Percentiles rank a stretch among this genome's conserved stretches.
These are phyloP conservation scores for Trissolcus japonicus DNA, from an alignment of 2,888 invertebrate genomes.

Conservation along the genomic window DNA sequence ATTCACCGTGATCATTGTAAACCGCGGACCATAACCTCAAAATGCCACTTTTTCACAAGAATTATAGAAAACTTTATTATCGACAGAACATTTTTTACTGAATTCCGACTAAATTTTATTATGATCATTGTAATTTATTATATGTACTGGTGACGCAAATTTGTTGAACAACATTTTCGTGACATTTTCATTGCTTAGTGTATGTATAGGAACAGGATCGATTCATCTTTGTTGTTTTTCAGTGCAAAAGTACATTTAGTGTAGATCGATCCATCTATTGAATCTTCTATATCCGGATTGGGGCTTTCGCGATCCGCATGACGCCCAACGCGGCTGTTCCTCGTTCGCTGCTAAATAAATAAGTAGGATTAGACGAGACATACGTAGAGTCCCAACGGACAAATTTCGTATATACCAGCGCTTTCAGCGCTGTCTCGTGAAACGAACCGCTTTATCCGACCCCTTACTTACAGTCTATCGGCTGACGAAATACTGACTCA, in stretches of 20 bases:
- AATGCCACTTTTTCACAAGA: too few species aligned
- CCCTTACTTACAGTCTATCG: slow-evolving; percentile 49
- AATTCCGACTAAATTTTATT: too few species aligned
- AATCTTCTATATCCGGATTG: slow-evolving; percentile 49
- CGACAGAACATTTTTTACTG: too few species aligned
- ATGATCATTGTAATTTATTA: too few species aligned
- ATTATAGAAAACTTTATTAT: too few species aligned
- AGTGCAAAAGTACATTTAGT: slow-evolving; percentile 30
- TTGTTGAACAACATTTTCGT: too few species aligned
- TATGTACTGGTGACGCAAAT: too few species aligned
- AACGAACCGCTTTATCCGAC: slow-evolving; percentile 37
- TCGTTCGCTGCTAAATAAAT: slow-evolving; percentile 64
- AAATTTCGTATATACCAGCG: slow-evolving; percentile 53
- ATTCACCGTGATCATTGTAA: too few species aligned
- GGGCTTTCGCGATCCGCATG: slow-evolving; percentile 45
- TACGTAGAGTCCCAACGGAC: slow-evolving; percentile 62
- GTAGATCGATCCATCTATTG: slow-evolving; percentile 43
- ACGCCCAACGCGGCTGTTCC: slow-evolving; percentile 45
- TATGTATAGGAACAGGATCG: too few species aligned
- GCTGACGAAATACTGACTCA: slow-evolving; percentile 30
- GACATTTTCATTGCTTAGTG: neutral
- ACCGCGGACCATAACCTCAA: too few species aligned
- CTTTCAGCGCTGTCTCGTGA: slow-evolving; percentile 41
- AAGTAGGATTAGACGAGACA: slow-evolving; percentile 66
- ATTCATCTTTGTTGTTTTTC: slow-evolving; percentile 9